Conservation (phyloP, 1,140 invertebrate genomes). For the Copidosoma floridanum region DNA sequence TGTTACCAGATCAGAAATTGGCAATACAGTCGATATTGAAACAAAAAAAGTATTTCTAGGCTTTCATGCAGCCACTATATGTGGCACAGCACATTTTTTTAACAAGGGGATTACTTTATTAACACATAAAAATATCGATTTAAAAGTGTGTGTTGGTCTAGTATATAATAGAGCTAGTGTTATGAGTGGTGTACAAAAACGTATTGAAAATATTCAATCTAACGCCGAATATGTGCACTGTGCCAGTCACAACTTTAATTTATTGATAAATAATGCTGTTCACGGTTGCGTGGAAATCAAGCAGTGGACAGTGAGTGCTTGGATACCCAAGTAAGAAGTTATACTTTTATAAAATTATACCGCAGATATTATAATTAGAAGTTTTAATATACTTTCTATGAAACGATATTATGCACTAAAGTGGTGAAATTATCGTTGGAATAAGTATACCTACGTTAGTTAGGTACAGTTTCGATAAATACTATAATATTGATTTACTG, state of each 20-base stretch:
- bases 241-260: conserved; percentile 42
- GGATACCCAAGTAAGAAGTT: too few relatives aligned
- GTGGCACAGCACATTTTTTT: conserved; percentile 28
- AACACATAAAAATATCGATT: background rate
- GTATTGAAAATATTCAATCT: conserved; percentile 28
- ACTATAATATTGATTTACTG: too few relatives aligned
- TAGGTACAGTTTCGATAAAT: too few relatives aligned
- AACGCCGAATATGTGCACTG: conserved; percentile 36
- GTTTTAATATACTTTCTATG: too few relatives aligned
- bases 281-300: conserved; percentile 33
- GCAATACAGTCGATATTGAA: too few relatives aligned
- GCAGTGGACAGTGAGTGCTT: too few relatives aligned
- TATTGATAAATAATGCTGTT: conserved; percentile 38
- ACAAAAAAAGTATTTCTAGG: conserved; percentile 29
- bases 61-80: conserved; percentile 29
- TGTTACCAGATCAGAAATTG: conserved; percentile 24
- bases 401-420: too few relatives aligned
- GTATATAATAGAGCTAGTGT: conserved; percentile 39
- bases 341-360: too few relatives aligned
- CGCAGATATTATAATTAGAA: too few relatives aligned
- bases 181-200: conserved; percentile 38
- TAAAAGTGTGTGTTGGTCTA: conserved; percentile 32
- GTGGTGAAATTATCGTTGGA: too few relatives aligned
- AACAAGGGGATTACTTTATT: conserved; percentile 25
- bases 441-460: too few relatives aligned